These are phyloP conservation scores for Oligia strigilis DNA, from an alignment of 2,888 invertebrate genomes.

Conservation along the genomic window DNA sequence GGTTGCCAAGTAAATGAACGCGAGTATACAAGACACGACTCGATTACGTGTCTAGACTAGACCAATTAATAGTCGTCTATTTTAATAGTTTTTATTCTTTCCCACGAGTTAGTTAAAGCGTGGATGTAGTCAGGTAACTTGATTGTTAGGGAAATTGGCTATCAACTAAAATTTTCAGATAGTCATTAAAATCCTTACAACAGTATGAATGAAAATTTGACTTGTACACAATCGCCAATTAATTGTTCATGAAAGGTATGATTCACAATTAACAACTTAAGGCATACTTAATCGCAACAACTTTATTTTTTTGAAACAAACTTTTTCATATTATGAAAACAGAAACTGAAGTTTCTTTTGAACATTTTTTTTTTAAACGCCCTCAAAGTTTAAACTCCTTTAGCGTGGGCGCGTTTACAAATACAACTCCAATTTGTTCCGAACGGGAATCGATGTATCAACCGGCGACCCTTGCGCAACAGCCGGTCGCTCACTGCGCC, in stretches of 20 bases:
- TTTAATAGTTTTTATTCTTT: background rate
- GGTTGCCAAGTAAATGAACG: slow-evolving; percentile 3
- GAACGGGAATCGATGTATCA: background rate
- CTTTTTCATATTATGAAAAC: background rate
- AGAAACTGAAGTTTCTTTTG: background rate
- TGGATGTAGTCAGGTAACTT: background rate
- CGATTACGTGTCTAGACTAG: slow-evolving; percentile 32
- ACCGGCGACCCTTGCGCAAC: background rate
- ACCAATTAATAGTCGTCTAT: slow-evolving; percentile 3
- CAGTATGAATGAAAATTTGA: background rate
- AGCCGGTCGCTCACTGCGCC: too few species aligned
- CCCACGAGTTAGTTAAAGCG: background rate
- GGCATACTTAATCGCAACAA: background rate
- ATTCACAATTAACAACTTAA: background rate
- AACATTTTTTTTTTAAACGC: background rate
- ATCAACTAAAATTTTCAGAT: background rate
- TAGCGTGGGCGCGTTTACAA: background rate
- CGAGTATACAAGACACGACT: slow-evolving; percentile 6
- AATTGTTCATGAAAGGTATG: background rate
- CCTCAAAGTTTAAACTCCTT: too few species aligned
- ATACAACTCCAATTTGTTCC: too few species aligned
- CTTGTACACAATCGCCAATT: background rate
- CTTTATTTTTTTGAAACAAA: background rate
- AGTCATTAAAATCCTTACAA: background rate
- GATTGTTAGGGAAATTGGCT: background rate